phyloP scores from a whole-genome alignment of 2,113 vertebrate genomes.

The Melanerpes aurifrons region DNA sequence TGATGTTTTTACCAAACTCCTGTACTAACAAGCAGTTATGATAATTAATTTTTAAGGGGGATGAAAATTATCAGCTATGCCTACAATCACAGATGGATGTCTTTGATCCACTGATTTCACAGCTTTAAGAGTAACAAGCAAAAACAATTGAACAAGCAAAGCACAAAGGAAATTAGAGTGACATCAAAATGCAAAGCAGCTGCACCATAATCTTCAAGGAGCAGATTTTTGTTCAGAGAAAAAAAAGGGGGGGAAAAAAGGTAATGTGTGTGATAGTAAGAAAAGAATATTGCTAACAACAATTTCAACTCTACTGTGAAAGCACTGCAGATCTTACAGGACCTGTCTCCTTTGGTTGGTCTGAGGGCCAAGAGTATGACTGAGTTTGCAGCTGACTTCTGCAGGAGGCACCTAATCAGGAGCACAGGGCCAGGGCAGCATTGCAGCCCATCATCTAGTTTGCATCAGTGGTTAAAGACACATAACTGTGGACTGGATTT shows the following conservation, averaged over 20 bases:
- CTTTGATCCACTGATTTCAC: not conserved
- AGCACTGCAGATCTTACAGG: not conserved
- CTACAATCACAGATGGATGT: not conserved
- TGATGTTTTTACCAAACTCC: not conserved
- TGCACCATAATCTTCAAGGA: not conserved
- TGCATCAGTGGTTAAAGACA: accelerated
- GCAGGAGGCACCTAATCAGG: not conserved
- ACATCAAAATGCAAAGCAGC: not conserved
- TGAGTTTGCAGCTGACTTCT: not conserved
- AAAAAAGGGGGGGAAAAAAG: not conserved
- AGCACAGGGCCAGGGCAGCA: accelerated
- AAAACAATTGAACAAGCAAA: constrained; percentile 1
- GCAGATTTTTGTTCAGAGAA: constrained; percentile 12
- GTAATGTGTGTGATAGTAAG: not conserved
- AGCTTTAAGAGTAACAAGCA: not conserved
- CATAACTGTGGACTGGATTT: not conserved
- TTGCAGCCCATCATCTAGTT: not conserved
- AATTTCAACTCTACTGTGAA: not conserved
- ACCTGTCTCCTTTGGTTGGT: not conserved
- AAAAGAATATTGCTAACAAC: not conserved
- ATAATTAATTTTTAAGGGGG: constrained; percentile 54
- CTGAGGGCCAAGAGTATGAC: not conserved
- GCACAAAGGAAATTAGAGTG: not conserved
- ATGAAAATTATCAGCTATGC: constrained; percentile 8
- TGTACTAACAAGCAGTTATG: not conserved